Evolutionary conservation across 2,113 vertebrate species (phyloP).

Genomic region (Reinhardtius hippoglossoides): DNA sequence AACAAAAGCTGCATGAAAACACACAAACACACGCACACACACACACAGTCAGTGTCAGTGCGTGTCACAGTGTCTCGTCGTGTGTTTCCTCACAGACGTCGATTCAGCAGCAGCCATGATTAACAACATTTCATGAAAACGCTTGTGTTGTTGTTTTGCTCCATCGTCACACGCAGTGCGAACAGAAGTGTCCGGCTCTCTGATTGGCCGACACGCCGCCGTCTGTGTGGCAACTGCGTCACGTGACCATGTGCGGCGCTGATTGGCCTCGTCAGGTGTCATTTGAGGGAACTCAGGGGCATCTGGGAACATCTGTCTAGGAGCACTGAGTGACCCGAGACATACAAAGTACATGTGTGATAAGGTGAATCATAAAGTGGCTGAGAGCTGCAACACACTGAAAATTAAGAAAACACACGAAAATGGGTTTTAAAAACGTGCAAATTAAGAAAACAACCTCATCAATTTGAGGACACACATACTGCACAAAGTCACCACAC

Average conservation of each 20-base stretch:
- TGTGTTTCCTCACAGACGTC: not conserved
- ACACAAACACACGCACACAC: not conserved
- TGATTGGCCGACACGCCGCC: conserved; percentile 64
- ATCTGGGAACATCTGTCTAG: conserved; percentile 29
- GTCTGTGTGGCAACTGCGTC: conserved; percentile 72
- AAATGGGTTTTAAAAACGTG: too few relatives aligned
- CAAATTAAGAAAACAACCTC: too few relatives aligned
- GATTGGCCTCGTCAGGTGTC: conserved; percentile 70
- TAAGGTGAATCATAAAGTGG: too few relatives aligned
- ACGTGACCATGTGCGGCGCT: conserved; percentile 49
- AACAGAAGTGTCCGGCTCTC: conserved; percentile 35
- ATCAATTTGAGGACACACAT: too few relatives aligned
- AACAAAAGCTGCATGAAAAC: conserved; percentile 48
- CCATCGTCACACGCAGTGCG: conserved; percentile 70
- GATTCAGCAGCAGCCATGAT: not conserved
- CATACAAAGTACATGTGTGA: not conserved
- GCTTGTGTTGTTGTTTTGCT: conserved; percentile 76
- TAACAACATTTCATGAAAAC: conserved; percentile 44
- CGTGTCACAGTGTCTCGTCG: not conserved
- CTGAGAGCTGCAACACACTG: too few relatives aligned
- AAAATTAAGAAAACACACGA: too few relatives aligned
- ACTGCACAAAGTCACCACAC: too few relatives aligned
- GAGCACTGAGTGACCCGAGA: not conserved
- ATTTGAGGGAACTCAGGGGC: conserved; percentile 33
- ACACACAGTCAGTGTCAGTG: conserved; percentile 3